A percentile compares a stretch with the other conserved stretches of the same genome.
Conservation (phyloP, 2,797 vertebrate species). For the Allobates femoralis region DNA sequence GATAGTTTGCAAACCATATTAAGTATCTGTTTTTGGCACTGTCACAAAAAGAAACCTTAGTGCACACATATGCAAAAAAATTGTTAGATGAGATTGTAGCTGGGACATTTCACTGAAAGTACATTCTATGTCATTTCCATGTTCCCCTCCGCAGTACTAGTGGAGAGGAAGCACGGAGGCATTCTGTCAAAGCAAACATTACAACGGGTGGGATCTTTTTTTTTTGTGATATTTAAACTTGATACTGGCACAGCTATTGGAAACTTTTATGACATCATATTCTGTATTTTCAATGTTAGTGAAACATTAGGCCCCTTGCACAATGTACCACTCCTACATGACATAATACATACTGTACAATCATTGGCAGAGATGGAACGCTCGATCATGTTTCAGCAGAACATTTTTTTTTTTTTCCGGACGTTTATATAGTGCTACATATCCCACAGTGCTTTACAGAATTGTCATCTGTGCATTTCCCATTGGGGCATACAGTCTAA, state of each 20-base stretch:
- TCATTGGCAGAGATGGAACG: background rate
- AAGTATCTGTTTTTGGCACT: too few species aligned
- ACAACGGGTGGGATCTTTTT: constrained; percentile 1
- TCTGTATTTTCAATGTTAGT: background rate
- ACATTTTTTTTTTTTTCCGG: background rate
- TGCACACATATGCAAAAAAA: background rate
- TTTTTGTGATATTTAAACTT: background rate
- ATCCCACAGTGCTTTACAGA: background rate
- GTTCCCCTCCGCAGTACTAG: background rate
- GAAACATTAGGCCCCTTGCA: background rate
- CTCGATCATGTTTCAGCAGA: background rate
- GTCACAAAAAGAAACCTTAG: background rate
- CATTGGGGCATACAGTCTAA: background rate
- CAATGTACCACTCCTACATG: background rate
- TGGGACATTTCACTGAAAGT: background rate
- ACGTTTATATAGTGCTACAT: background rate
- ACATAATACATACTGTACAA: constrained; percentile 1
- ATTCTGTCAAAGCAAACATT: constrained; percentile 62
- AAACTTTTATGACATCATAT: constrained; percentile 40
- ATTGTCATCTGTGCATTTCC: too few species aligned
- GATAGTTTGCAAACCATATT: too few species aligned
- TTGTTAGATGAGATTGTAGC: background rate
- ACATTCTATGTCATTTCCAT: background rate
- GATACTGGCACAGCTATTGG: constrained; percentile 50
- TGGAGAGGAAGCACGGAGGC: constrained; percentile 61